A percentile compares a stretch with the other conserved stretches of the same genome.
phyloP scores from a whole-genome alignment of 2,888 invertebrate species.

The Perizoma affinitatum region DNA sequence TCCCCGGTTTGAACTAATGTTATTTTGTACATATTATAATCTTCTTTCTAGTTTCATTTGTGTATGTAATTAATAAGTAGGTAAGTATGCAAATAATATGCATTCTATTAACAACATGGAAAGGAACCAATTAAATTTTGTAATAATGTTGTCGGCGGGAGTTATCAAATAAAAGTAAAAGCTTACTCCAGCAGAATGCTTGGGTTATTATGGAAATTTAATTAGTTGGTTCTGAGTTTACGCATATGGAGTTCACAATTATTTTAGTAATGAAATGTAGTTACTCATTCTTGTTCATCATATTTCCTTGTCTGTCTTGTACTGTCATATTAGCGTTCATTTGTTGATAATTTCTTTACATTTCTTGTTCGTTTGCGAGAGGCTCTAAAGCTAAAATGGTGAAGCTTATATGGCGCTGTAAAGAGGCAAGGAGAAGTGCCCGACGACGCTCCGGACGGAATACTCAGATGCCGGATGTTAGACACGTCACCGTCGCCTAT shows the following conservation, averaged over 20 bases:
- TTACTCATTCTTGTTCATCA: constrained; percentile 4
- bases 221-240: constrained; percentile 53
- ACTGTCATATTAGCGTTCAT: constrained; percentile 7
- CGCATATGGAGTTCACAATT: constrained; percentile 52
- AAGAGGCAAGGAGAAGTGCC: constrained; percentile 54
- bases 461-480: constrained; percentile 46
- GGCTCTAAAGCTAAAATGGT: constrained; percentile 41
- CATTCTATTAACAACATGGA: not conserved
- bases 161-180: constrained; percentile 48
- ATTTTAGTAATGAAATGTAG: constrained; percentile 46
- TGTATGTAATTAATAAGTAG: not conserved
- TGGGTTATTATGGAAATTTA: constrained; percentile 59
- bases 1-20: not conserved
- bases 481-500: constrained; percentile 13
- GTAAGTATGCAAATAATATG: no score
- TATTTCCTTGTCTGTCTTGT: constrained; percentile 9
- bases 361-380: constrained; percentile 45
- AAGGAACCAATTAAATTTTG: constrained; percentile 23
- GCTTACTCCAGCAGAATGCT: constrained; percentile 51
- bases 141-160: constrained; percentile 34
- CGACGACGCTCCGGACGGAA: constrained; percentile 43
- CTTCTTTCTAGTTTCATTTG: not conserved
- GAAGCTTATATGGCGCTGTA: constrained; percentile 52
- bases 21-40: not conserved
- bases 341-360: constrained; percentile 13